Evolutionary conservation across 2,113 vertebrate genomes (phyloP), one percentile per base, ranked within the genome.

Genomic region (Larimichthys crocea): DNA sequence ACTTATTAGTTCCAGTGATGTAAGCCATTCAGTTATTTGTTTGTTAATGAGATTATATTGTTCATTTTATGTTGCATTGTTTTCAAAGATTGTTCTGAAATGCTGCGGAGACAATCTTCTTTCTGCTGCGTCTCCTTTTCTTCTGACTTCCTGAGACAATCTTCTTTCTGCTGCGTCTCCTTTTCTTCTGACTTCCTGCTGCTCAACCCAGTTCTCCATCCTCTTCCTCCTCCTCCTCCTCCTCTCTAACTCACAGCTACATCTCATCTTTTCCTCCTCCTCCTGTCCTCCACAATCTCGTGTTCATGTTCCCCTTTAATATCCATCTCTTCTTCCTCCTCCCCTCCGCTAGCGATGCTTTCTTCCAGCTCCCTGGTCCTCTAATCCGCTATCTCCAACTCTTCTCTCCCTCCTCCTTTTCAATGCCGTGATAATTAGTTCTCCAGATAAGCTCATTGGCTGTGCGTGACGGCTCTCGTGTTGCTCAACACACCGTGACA

Each of bases 341-440:
- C 29, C 63, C 40, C 48, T 84, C 20, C 6, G 5, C 77, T 62
- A 61, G 68, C 44, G 40, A 5, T 24, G 56, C 35, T 42, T 52
- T 55, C 71, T 26, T 78, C 16, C 72, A 63, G 48, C 61, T 35
- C 42, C 65, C 40, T 8, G 5, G 49, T 69, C 3, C 80, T 44
- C 73, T 72, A 77, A 81, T 82, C 74, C 74, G 8, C 29, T 3
- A 61, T 79, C 85, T 71, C 60, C 49, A 61, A 20, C 75, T 65
- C 59, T 70, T 78, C 52, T 31, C 26, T 64, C 44, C 60, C 8
- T 20, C 50, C 40, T 71, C 64, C 66, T 81, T 40, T 79, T 85
- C 78, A 86, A 40, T 74, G 76, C 70, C 52, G 5, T 12, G 79
- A 87, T 92, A 89, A 94, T 89, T 87, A 92, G 77, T 74, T 75